Evolutionary conservation across 2,888 invertebrate species (phyloP).

Genomic region (Ectemnius lituratus): DNA sequence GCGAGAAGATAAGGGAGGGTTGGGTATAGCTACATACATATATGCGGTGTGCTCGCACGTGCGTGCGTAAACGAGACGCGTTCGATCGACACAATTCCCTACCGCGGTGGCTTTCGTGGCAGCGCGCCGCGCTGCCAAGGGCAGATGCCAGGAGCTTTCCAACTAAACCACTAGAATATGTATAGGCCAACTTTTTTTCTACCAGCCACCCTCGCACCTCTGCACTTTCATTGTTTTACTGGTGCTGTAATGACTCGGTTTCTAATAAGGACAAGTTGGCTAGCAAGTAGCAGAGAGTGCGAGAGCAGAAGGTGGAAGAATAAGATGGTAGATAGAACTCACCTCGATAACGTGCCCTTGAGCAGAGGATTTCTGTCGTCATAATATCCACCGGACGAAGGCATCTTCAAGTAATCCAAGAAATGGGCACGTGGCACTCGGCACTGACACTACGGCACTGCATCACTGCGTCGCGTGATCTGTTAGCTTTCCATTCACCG

Average conservation of each 20-base stretch:
- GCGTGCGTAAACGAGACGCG: constrained; percentile 28
- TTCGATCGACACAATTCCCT: constrained; percentile 31
- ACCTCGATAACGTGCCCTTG: constrained; percentile 82
- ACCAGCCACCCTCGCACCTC: too few relatives aligned
- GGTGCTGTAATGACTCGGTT: too few relatives aligned
- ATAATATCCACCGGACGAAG: constrained; percentile 79
- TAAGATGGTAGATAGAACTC: constrained; percentile 54
- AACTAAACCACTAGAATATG: too few relatives aligned
- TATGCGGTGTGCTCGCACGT: constrained; percentile 6
- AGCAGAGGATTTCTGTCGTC: constrained; percentile 81
- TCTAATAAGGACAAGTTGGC: too few relatives aligned
- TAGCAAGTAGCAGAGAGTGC: background rate
- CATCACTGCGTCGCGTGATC: constrained; percentile 74
- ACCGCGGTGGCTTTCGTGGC: constrained; percentile 20
- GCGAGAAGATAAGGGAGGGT: too few relatives aligned
- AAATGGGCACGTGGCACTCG: constrained; percentile 74
- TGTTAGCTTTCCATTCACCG: constrained; percentile 71
- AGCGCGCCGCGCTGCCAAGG: constrained; percentile 24
- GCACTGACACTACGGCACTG: constrained; percentile 75
- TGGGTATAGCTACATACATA: too few relatives aligned
- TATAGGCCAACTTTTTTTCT: background rate
- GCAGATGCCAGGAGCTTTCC: constrained; percentile 14
- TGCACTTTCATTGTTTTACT: too few relatives aligned
- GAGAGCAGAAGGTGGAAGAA: background rate
- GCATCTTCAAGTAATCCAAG: constrained; percentile 77